Evolutionary conservation across 1,140 invertebrate species (phyloP).

Genomic region (Meloidogyne floridensis): DNA sequence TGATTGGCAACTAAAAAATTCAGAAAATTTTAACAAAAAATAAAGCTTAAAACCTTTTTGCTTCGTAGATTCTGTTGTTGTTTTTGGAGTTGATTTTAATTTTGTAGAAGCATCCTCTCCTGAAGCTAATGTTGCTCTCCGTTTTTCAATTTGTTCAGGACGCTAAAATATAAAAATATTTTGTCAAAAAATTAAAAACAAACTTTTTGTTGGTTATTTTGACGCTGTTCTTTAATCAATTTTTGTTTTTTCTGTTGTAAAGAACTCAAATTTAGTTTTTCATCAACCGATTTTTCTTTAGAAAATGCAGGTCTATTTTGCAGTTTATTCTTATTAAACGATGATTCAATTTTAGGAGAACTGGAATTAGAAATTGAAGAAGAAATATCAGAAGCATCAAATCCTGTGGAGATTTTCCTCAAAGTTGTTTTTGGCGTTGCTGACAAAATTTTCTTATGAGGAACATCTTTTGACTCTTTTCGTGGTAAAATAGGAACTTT

Average conservation of each 20-base stretch:
- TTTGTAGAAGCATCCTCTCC: background rate
- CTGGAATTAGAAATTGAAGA: too few species aligned
- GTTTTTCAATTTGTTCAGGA: background rate
- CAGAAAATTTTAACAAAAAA: background rate
- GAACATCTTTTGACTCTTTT: too few species aligned
- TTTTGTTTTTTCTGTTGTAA: background rate
- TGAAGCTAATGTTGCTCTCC: background rate
- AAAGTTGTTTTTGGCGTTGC: too few species aligned
- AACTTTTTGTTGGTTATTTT: background rate
- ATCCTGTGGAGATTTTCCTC: too few species aligned
- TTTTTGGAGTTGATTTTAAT: background rate
- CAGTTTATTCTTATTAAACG: too few species aligned
- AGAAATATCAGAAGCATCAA: too few species aligned
- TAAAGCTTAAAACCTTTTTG: background rate
- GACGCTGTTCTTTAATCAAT: background rate
- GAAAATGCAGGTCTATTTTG: too few species aligned
- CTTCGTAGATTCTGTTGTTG: background rate
- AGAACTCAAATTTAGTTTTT: too few species aligned
- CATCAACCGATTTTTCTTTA: too few species aligned
- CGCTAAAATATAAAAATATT: constrained; percentile 5
- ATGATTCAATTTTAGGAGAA: too few species aligned
- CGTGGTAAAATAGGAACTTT: too few species aligned
- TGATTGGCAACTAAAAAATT: background rate
- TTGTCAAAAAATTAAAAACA: background rate
- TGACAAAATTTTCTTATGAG: too few species aligned